Conservation (phyloP, 2,888 invertebrate genomes). For the Iphiclides podalirius region DNA sequence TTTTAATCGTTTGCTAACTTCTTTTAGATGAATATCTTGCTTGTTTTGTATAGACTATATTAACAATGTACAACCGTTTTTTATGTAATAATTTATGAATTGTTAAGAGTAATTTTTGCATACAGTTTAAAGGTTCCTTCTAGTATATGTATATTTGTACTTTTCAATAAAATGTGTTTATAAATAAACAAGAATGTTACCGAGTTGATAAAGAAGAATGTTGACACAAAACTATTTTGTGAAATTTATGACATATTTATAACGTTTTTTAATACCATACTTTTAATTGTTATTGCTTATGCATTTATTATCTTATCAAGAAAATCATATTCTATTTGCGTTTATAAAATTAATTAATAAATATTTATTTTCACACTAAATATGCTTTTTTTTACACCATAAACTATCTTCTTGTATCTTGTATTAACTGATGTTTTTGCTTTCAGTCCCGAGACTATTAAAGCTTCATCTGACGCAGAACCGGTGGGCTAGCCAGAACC, state of each 20-base stretch:
- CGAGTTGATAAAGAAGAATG: too few species aligned
- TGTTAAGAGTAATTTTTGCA: constrained; percentile 6
- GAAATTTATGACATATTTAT: not conserved
- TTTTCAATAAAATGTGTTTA: not conserved
- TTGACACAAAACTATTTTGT: not conserved
- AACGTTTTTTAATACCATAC: not conserved
- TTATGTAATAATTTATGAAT: not conserved
- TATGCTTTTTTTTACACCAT: not conserved
- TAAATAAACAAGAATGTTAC: not conserved
- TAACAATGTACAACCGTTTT: not conserved
- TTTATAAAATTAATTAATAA: not conserved
- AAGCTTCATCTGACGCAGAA: too few species aligned
- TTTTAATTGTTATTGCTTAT: not conserved
- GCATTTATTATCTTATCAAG: not conserved
- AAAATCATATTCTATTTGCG: not conserved
- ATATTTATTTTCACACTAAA: not conserved
- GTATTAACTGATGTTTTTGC: too few species aligned
- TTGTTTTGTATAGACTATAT: not conserved
- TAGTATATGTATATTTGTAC: constrained; percentile 5
- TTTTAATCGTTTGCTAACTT: too few species aligned
- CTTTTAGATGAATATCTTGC: not conserved
- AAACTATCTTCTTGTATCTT: too few species aligned
- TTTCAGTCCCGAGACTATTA: too few species aligned
- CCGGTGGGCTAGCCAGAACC: too few species aligned
- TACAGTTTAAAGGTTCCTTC: too few species aligned